Percentiles rank a stretch among this genome's conserved stretches.
phyloP scores from a whole-genome alignment of 2,888 invertebrate genomes.

The Pharmacophagus antenor region DNA sequence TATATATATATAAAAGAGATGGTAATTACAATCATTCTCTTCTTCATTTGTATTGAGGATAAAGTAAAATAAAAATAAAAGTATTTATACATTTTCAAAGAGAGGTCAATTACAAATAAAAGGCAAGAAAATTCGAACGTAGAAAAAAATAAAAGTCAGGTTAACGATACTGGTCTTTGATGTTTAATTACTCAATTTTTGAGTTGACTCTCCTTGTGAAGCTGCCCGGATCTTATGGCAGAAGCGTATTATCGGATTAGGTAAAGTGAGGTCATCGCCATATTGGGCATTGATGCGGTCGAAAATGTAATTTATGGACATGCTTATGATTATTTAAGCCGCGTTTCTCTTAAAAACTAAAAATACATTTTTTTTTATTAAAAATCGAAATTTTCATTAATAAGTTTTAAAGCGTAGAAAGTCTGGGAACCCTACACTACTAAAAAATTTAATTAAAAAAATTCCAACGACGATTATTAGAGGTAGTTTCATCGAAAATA shows the following conservation, averaged over 20 bases:
- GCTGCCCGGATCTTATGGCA: slow-evolving; percentile 4
- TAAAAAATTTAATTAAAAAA: too few species aligned
- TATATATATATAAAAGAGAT: too few species aligned
- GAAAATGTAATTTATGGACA: not conserved
- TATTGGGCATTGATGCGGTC: not conserved
- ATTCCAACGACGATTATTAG: too few species aligned
- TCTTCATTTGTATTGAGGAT: too few species aligned
- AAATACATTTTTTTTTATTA: not conserved
- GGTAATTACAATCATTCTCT: too few species aligned
- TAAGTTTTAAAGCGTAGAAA: not conserved
- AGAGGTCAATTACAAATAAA: too few species aligned
- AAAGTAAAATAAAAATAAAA: too few species aligned
- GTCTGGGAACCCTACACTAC: too few species aligned
- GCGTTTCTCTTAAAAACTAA: not conserved
- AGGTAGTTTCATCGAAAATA: too few species aligned
- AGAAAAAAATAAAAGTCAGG: too few species aligned
- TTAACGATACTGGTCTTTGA: not conserved
- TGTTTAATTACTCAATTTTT: not conserved
- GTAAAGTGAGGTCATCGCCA: not conserved
- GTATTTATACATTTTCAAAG: too few species aligned
- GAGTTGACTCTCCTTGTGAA: not conserved
- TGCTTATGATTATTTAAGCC: not conserved
- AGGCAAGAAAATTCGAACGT: too few species aligned
- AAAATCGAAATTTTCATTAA: not conserved
- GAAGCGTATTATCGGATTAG: slow-evolving; percentile 2